These are phyloP conservation scores for Apodemus speciosus DNA, from an alignment of 2,113 vertebrate genomes.

Conservation along the genomic window DNA sequence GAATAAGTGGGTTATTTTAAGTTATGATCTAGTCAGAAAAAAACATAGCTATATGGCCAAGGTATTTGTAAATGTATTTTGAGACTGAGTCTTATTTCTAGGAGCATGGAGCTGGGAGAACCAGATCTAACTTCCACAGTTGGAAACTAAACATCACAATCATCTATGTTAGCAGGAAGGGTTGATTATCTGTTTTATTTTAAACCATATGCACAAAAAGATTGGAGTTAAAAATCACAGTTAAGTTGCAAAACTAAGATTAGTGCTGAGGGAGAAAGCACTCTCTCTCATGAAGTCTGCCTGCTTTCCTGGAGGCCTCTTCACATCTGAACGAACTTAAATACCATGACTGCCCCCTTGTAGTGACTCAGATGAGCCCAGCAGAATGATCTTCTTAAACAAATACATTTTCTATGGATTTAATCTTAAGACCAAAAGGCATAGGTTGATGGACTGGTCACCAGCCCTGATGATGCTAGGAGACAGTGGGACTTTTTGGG, in stretches of 20 bases:
- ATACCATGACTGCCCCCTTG: slow-evolving; percentile 59
- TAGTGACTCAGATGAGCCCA: neutral
- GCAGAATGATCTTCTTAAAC: neutral
- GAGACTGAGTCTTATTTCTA: too few relatives aligned
- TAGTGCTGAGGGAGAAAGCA: neutral
- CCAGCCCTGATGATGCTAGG: neutral
- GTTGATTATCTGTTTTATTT: slow-evolving; percentile 46
- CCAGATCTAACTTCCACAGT: too few relatives aligned
- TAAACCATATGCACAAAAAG: neutral
- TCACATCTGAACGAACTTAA: slow-evolving; percentile 22
- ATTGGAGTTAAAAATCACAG: neutral
- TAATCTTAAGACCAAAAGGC: neutral
- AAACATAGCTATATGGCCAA: too few relatives aligned
- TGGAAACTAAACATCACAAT: slow-evolving; percentile 30
- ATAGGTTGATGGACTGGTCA: neutral
- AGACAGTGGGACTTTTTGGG: neutral
- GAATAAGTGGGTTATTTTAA: too few relatives aligned
- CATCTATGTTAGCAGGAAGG: neutral
- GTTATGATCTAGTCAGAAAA: too few relatives aligned
- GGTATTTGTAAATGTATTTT: too few relatives aligned
- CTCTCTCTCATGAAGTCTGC: neutral
- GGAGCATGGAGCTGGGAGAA: too few relatives aligned
- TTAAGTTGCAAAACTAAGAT: neutral
- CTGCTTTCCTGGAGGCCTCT: slow-evolving; percentile 69
- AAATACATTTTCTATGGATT: neutral